phyloP scores from a whole-genome alignment of 2,888 invertebrate species.

The Buathra laborator region DNA sequence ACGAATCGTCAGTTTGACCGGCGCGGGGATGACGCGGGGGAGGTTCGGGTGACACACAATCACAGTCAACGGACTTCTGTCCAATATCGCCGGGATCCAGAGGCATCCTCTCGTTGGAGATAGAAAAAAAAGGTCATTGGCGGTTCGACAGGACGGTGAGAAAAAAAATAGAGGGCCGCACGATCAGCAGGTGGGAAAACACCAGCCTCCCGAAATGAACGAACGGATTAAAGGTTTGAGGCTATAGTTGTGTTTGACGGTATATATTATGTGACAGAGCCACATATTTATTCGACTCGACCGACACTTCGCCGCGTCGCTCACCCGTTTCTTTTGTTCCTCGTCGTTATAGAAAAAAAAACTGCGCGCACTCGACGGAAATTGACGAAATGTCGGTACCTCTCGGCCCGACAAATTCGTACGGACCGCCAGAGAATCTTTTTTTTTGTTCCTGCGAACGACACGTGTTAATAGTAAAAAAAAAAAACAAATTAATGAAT shows the following conservation, averaged over 20 bases:
- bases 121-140: slow-evolving; percentile 23
- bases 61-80: slow-evolving; percentile 57
- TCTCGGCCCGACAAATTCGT: background rate
- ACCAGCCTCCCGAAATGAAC: slow-evolving; percentile 30
- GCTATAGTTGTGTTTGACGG: slow-evolving; percentile 12
- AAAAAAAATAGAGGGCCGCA: slow-evolving; percentile 43
- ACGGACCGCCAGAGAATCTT: slow-evolving; percentile 9
- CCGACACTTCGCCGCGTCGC: slow-evolving; percentile 1
- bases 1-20: slow-evolving; percentile 53
- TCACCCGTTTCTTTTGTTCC: background rate
- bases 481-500: slow-evolving; percentile 56
- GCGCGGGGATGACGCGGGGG: background rate
- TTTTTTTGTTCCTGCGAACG: slow-evolving; percentile 17
- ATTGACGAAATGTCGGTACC: slow-evolving; percentile 15
- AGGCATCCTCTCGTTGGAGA: slow-evolving; percentile 11
- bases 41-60: slow-evolving; percentile 58
- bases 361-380: background rate
- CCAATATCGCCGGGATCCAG: slow-evolving; percentile 54
- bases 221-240: slow-evolving; percentile 40
- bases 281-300: slow-evolving; percentile 2
- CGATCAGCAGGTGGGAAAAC: slow-evolving; percentile 52
- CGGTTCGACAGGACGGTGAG: slow-evolving; percentile 12
- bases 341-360: background rate
- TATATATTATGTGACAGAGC: background rate
- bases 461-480: slow-evolving; percentile 45